These are phyloP conservation scores for Phocoena sinus DNA, from an alignment of 2,113 vertebrate genomes.

Conservation along the genomic window DNA sequence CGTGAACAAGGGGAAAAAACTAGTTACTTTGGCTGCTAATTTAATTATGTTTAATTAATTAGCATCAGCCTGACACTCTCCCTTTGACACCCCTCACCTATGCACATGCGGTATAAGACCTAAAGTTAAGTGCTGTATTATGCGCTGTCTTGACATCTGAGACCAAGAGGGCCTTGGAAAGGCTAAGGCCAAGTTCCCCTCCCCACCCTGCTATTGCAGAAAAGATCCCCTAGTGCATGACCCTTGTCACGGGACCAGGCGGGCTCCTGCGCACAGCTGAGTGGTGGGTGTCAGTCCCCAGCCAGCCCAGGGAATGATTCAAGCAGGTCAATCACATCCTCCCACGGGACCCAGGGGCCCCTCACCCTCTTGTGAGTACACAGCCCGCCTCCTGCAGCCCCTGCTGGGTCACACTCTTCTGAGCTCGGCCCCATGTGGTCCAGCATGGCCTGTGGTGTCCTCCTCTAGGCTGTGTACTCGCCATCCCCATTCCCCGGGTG, in stretches of 20 bases:
- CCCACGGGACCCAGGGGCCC: accelerated
- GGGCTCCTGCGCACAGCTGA: too few relatives aligned
- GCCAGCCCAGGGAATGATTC: neutral
- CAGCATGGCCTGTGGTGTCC: accelerated
- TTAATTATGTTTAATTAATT: neutral
- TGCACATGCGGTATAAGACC: accelerated
- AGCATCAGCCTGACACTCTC: neutral
- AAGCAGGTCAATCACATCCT: neutral
- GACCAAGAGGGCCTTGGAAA: neutral
- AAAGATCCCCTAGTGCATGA: accelerated
- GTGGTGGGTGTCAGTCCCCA: accelerated
- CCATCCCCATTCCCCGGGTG: neutral
- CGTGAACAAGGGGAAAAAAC: accelerated
- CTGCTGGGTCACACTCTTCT: accelerated
- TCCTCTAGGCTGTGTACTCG: accelerated
- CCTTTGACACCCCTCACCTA: neutral
- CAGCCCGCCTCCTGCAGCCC: neutral
- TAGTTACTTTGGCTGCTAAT: too few relatives aligned
- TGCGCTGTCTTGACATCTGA: neutral
- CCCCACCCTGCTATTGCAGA: neutral
- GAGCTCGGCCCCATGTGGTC: accelerated
- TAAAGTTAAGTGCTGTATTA: neutral
- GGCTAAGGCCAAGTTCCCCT: neutral
- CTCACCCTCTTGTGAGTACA: neutral
- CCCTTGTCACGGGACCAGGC: accelerated